A percentile compares a stretch with the other conserved stretches of the same genome.
These are phyloP conservation scores for Australoheros facetus DNA, from an alignment of 2,797 vertebrate genomes.

Conservation along the genomic window DNA sequence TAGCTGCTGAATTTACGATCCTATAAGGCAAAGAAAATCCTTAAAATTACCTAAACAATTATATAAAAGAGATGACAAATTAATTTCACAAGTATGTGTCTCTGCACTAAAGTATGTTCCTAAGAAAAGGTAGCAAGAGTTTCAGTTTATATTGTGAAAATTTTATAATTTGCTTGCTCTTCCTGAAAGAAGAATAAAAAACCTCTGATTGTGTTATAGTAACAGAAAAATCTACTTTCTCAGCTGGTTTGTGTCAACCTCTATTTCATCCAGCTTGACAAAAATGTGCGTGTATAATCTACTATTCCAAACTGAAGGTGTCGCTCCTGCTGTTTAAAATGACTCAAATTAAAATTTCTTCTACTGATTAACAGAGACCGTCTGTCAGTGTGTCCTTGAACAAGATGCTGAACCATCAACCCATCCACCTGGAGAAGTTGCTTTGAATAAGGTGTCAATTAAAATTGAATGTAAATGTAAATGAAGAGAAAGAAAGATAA, in stretches of 20 bases:
- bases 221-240: not conserved
- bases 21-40: not conserved
- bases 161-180: not conserved
- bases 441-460: not conserved
- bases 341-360: too few species aligned
- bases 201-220: not conserved
- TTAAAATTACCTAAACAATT: not conserved
- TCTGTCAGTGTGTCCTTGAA: not conserved
- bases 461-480: constrained; percentile 1
- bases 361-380: not conserved
- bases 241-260: not conserved
- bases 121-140: not conserved
- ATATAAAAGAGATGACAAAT: not conserved
- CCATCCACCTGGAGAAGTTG: not conserved
- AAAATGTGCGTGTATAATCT: too few species aligned
- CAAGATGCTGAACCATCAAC: not conserved
- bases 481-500: not conserved
- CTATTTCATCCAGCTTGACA: too few species aligned
- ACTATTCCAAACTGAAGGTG: too few species aligned
- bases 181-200: not conserved
- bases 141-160: not conserved
- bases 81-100: not conserved
- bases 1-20: not conserved
- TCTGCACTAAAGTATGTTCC: not conserved
- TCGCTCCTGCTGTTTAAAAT: too few species aligned